A percentile compares a stretch with the other conserved stretches of the same genome.
phyloP scores from a whole-genome alignment of 2,113 vertebrate species.

The Apodemus sylvaticus region DNA sequence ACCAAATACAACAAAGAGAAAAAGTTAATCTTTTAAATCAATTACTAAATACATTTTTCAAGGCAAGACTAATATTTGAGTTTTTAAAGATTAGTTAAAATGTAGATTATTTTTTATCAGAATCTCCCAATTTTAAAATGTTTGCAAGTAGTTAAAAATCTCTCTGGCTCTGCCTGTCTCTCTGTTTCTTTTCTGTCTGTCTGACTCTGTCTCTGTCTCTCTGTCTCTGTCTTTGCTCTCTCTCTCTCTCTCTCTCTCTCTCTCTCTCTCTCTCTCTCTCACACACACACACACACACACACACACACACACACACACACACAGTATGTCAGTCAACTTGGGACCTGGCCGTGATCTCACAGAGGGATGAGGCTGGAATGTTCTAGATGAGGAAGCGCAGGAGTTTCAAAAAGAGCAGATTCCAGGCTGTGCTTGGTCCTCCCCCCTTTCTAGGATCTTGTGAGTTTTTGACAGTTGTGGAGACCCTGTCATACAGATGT shows the following conservation, averaged over 20 bases:
- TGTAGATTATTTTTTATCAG: background rate
- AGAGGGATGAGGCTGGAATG: accelerated
- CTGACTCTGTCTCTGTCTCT: background rate
- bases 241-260: background rate
- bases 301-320: background rate
- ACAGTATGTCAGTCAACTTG: background rate
- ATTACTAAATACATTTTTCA: background rate
- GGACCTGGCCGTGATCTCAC: background rate
- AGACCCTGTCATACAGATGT: background rate
- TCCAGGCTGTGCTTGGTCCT: too few relatives aligned
- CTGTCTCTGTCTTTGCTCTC: background rate
- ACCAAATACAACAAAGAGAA: background rate
- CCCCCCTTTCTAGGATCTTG: background rate
- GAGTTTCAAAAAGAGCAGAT: background rate
- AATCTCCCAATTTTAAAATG: constrained; percentile 10
- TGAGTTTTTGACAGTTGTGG: background rate
- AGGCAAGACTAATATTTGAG: background rate
- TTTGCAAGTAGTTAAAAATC: background rate
- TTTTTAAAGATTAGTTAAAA: background rate
- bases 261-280: background rate
- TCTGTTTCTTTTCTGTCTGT: background rate
- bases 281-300: background rate
- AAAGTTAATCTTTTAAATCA: background rate
- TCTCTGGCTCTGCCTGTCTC: background rate
- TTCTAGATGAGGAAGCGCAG: background rate